Evolutionary conservation across 1,140 invertebrate species (phyloP), one percentile per base, ranked within the genome.

Genomic region (Leptonema lineaticorne): DNA sequence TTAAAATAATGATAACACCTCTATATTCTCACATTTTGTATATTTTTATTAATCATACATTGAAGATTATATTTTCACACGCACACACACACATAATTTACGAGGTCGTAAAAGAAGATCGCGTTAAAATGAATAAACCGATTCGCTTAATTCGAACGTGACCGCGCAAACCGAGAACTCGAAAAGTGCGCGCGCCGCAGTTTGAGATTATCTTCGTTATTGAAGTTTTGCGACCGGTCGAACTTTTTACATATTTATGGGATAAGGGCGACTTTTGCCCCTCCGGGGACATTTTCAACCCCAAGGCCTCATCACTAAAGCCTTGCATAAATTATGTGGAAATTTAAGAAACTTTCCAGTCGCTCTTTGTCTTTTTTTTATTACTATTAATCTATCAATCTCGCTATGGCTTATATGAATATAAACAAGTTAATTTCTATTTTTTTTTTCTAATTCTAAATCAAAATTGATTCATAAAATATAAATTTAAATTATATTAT

Each of bases 231-330:
- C 50, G 50, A 53, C 18, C 27, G 50, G 50, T 20, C 8, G 50
- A 53, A 53, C 50, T 53, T 53, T 48, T 53, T 53, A 53, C 50
- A 53, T 53, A 53, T 53, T 53, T 53, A 53, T 53, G 24, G 50
- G 50, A 53, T 53, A n/a, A 53, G 27, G 22, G 50, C 50, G 50
- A 53, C 20, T 53, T 53, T 22, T 1, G 20, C 30, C 30, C 30
- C 11, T 11, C 30, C 30, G 50, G 14, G 22, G 27, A 24, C 24
- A 26, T 53, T 53, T 14, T 18, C 50, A 11, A 53, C n/a, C n/a
- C n/a, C 24, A 53, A 24, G 24, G 50, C 50, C 50, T 53, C 50
- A 26, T 53, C 50, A 24, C 50, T 53, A 53, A n/a, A 53, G 50
- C 20, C 50, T 20, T 53, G 50, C 50, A 53, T 53, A 53, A 53